phyloP scores from a whole-genome alignment of 23 tunicate species.

The Trididemnum nubilum region DNA sequence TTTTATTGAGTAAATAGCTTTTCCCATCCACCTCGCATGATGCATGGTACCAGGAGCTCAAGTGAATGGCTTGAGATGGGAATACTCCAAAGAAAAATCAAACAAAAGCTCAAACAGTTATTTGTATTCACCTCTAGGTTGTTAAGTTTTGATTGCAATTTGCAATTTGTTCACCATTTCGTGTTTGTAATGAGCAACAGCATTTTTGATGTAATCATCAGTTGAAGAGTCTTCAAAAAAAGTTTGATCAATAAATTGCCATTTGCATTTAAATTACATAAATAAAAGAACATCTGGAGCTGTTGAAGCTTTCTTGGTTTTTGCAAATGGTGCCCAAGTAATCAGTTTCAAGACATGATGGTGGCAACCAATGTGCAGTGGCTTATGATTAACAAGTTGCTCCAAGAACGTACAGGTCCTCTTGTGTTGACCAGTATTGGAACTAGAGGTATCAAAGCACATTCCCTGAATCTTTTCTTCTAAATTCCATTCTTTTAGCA shows the following conservation, averaged over 20 bases:
- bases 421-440: conserved; percentile 4
- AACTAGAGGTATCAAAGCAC: conserved; percentile 16
- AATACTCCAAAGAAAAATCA: background rate
- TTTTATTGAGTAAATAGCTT: conserved; percentile 6
- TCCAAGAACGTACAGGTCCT: conserved; percentile 14
- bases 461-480: conserved; percentile 20
- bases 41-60: conserved; percentile 4
- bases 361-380: conserved; percentile 18
- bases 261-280: background rate
- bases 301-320: conserved; percentile 7
- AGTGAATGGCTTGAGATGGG: background rate
- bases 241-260: too few species aligned
- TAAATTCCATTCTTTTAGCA: conserved; percentile 20
- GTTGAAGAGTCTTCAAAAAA: too few species aligned
- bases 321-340: conserved; percentile 1
- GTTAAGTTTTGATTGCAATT: background rate
- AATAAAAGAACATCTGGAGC: conserved; percentile 20
- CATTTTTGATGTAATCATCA: too few species aligned
- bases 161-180: background rate
- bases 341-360: conserved; percentile 28
- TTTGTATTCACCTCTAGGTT: background rate
- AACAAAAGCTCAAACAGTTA: background rate
- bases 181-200: too few species aligned
- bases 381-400: background rate
- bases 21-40: background rate